These are phyloP conservation scores for Crematogaster levior DNA, from an alignment of 2,888 invertebrate species.

Conservation along the genomic window DNA sequence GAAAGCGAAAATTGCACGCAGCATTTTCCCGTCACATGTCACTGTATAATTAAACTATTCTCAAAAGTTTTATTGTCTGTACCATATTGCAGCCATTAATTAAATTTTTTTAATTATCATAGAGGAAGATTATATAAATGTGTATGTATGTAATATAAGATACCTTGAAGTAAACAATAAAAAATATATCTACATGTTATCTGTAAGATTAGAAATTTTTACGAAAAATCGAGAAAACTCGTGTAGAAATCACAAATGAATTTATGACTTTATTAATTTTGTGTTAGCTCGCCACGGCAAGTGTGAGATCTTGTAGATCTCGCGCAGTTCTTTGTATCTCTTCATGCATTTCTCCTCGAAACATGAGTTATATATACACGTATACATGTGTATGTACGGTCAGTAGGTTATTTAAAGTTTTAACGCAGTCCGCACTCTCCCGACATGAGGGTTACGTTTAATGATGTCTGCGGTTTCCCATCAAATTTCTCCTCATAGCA, in stretches of 20 bases:
- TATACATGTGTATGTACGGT: constrained; percentile 74
- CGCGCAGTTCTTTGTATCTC: constrained; percentile 27
- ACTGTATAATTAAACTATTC: not conserved
- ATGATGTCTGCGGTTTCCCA: constrained; percentile 82
- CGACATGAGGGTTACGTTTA: constrained; percentile 70
- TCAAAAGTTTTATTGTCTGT: not conserved
- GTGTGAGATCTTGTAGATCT: constrained; percentile 55
- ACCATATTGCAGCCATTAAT: not conserved
- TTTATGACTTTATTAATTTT: constrained; percentile 22
- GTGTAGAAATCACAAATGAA: not conserved
- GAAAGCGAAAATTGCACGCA: constrained; percentile 23
- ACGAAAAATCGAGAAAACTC: not conserved
- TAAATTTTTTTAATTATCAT: not conserved
- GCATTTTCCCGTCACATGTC: not conserved
- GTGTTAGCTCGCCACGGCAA: constrained; percentile 39
- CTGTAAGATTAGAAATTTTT: not conserved
- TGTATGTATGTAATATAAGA: not conserved
- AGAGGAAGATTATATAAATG: not conserved
- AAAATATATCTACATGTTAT: not conserved
- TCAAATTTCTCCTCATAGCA: constrained; percentile 72
- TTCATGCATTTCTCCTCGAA: constrained; percentile 71
- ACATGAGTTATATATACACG: constrained; percentile 53
- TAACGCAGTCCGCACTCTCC: constrained; percentile 63
- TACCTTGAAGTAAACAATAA: not conserved
- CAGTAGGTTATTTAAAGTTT: constrained; percentile 80